Percentiles rank a stretch among this genome's conserved stretches.
Evolutionary conservation across 1,140 invertebrate genomes (phyloP).

Genomic region (Reticulitermes speratus): DNA sequence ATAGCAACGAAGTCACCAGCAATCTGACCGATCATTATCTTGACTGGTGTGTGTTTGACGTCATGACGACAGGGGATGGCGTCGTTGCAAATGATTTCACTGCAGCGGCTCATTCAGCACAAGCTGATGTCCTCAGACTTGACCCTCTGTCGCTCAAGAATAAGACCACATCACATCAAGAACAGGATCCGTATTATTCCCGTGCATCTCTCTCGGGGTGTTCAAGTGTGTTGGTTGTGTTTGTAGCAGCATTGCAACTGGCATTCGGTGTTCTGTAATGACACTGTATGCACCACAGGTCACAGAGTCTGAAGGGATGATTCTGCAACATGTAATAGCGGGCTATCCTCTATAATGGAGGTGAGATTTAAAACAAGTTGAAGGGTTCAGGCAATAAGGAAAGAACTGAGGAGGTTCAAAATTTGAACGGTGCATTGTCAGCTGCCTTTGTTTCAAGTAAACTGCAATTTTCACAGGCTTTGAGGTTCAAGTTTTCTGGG

Average conservation of each 20-base stretch:
- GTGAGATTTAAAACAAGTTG: too few relatives aligned
- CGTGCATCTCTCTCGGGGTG: too few relatives aligned
- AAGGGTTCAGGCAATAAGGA: too few relatives aligned
- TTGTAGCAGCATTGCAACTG: not conserved
- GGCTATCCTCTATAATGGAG: too few relatives aligned
- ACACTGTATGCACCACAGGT: not conserved
- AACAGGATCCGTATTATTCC: too few relatives aligned
- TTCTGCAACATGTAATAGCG: too few relatives aligned
- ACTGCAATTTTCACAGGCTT: too few relatives aligned
- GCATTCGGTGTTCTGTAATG: not conserved
- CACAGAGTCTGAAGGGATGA: not conserved
- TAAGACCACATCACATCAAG: not conserved
- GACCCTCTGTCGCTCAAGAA: conserved; percentile 41
- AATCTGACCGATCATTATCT: conserved; percentile 57
- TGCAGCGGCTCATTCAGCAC: conserved; percentile 50
- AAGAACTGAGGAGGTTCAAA: too few relatives aligned
- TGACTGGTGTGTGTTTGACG: conserved; percentile 61
- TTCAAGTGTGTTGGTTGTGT: not conserved
- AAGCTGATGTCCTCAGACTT: conserved; percentile 50
- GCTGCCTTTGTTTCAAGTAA: too few relatives aligned
- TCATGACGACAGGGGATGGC: conserved; percentile 54
- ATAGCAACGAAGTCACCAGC: conserved; percentile 35
- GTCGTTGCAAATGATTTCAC: conserved; percentile 52
- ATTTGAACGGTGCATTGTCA: too few relatives aligned
- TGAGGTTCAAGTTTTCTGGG: too few relatives aligned